Percentiles rank a stretch among this genome's conserved stretches.
Conservation (phyloP, 2,113 vertebrate species). For the Recurvirostra avosetta region DNA sequence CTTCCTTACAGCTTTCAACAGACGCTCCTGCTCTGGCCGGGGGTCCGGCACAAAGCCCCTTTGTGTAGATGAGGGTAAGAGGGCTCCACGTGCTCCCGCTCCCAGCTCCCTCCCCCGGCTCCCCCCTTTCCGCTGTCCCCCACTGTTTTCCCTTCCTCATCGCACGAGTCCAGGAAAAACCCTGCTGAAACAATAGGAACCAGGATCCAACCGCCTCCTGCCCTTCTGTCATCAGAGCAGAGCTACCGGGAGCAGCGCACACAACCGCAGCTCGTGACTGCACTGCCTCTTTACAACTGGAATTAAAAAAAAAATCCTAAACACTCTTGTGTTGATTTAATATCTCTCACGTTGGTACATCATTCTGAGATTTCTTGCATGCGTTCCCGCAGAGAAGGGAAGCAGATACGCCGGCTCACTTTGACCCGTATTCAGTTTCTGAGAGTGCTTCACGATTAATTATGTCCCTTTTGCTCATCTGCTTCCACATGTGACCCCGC, state of each 20-base stretch:
- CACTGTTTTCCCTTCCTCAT: neutral
- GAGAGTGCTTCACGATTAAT: neutral
- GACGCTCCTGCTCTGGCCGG: neutral
- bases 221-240: neutral
- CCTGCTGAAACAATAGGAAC: neutral
- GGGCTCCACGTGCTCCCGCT: neutral
- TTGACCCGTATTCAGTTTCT: neutral
- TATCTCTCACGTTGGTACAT: neutral
- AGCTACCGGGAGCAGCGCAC: neutral
- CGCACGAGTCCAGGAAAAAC: neutral
- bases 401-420: neutral
- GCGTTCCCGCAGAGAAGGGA: neutral
- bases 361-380: neutral
- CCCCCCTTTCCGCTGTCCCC: neutral
- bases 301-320: neutral
- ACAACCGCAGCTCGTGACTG: neutral
- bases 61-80: neutral
- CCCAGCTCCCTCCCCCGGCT: neutral
- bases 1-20: neutral
- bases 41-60: neutral
- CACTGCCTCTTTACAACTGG: neutral
- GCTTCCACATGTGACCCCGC: fast-evolving
- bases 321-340: neutral
- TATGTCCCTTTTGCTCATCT: neutral
- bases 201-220: neutral